Evolutionary conservation across 2,113 vertebrate genomes (phyloP).

Genomic region (Coreoperca whiteheadi): DNA sequence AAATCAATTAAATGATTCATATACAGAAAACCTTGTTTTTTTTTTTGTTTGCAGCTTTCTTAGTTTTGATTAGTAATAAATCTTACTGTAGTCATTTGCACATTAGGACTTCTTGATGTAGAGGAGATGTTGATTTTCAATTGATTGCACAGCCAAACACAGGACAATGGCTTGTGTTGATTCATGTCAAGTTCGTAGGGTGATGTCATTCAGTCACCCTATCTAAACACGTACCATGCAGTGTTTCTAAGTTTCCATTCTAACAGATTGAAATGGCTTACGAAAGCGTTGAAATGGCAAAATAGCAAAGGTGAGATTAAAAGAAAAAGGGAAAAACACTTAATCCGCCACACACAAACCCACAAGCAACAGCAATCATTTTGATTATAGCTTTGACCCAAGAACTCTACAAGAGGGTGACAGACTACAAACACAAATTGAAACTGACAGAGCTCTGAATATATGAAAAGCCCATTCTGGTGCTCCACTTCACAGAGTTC

Average conservation of each 20-base stretch:
- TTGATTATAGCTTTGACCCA: slow-evolving; percentile 10
- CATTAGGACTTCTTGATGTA: background rate
- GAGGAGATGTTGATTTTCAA: background rate
- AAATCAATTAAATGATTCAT: background rate
- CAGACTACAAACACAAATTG: background rate
- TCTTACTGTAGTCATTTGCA: background rate
- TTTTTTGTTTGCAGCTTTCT: background rate
- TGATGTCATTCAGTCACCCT: slow-evolving; percentile 35
- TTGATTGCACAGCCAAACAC: slow-evolving; percentile 3
- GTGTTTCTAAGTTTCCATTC: background rate
- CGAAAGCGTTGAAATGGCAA: slow-evolving; percentile 1
- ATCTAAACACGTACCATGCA: background rate
- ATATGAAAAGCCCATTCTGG: slow-evolving; percentile 21
- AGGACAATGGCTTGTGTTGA: slow-evolving; percentile 42
- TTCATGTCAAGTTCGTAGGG: background rate
- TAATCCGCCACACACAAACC: background rate
- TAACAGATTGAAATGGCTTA: background rate
- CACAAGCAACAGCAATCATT: slow-evolving; percentile 12
- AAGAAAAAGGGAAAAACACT: slow-evolving; percentile 5
- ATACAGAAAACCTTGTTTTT: background rate
- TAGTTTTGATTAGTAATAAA: background rate
- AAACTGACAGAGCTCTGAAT: slow-evolving; percentile 5
- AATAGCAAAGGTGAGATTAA: background rate
- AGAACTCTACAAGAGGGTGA: background rate
- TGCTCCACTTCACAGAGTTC: background rate